Base-by-base conservation (phyloP, 1,140 invertebrate genomes). In the Trichoplusia ni region DNA sequence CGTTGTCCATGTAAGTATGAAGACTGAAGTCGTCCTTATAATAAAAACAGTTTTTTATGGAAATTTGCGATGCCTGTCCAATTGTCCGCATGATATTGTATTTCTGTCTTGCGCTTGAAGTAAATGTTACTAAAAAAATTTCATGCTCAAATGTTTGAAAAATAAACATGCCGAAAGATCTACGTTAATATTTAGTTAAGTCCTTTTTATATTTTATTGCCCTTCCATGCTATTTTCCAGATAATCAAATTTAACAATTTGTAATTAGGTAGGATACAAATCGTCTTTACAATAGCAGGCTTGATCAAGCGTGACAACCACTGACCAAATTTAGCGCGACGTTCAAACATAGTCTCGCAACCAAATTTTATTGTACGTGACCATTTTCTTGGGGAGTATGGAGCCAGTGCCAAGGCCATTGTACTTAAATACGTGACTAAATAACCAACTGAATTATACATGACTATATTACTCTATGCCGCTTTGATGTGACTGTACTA, bases 361-460 rank as follows among this genome's bases (percentile, higher is more conserved):
- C 66, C 47, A 63, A 68, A 62, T 64, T 64, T 54, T 29, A 47
- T 59, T 23, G 37, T 67, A 73, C 64, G 71, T 73, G 71, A 69
- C 56, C 18, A 53, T 63, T 59, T 72, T 65, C 63, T 40, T 61
- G 61, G 61, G 65, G 29, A 72, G 51, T 25, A 64, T 44, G 53
- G 64, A 54, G 49, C 49, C 44, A 37, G 29, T 37, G 18, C 49
- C 73, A 79, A 73, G 73, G 73, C 62, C 64, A 54, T 56, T 27
- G 53, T 44, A 56, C 64, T n/a, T n/a, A 70, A 54, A 66, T 49
- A 60, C 38, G 60, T 70, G 71, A 69, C 54, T 61, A 56, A 64
- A 71, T 37, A 74, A 47, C 42, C 64, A 67, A 29, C 69, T 81
- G 73, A 83, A 83, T 83, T 74, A 83, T 74, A 78, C 73, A 78